Evolutionary conservation across 2,113 vertebrate genomes (phyloP), one percentile per base, ranked within the genome.

Genomic region (Australoheros scitulus): DNA sequence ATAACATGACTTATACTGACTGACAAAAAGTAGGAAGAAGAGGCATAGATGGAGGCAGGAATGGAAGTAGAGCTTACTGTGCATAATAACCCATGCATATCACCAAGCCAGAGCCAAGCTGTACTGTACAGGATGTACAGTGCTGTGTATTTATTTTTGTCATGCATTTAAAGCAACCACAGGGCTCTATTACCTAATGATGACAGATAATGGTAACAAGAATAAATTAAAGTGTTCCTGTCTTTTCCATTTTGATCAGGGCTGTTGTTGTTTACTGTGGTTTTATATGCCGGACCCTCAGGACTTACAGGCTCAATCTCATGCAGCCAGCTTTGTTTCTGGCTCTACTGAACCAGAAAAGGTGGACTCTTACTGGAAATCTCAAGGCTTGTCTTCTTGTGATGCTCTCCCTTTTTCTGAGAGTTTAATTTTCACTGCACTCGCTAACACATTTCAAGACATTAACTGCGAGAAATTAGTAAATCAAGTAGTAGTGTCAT

Each of bases 301-400:
- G 86, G 92, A 91, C 41, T 65, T 52, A 13, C 79, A 77, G 60
- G 81, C 82, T 90, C 91, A 43, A 82, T 88, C 89, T 84, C 77
- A 80, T 83, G 74, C 84, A 50, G 82, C 81, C 81, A 24, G 76
- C 84, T 90, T 89, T 87, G 83, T 88, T 89, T 91, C 83, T 79
- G 83, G 90, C 88, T 92, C 88, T 65, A 88, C 11, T 90, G 91
- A 90, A 91, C 22, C 84, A 88, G 86, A 92, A 89, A 89, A 84
- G 72, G 84, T 81, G 82, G 92, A 85, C 79, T 85, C 86, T 86
- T 81, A 76, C 87, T 58, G 88, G 88, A 90, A 87, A 81, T 88
- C 87, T 85, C 26, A 60, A 41, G 83, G 83, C 47, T 86, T 83
- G 84, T 77, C 80, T 83, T 64, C 80, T 63, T 15, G 38, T 79